phyloP scores from a whole-genome alignment of 64 coral and sea anemone genomes.

The Exaiptasia diaphana region DNA sequence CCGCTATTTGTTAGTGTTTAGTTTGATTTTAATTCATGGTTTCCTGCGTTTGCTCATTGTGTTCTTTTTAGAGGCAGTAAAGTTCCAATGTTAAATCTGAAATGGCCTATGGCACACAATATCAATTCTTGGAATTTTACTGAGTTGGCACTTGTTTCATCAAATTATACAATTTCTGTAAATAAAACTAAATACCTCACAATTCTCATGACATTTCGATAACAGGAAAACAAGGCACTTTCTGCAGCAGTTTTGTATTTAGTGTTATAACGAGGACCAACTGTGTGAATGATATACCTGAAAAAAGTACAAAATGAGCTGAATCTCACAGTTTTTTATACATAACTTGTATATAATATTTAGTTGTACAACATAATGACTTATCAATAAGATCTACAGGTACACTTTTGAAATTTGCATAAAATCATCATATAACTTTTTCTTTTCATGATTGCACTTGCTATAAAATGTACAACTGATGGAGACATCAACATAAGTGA shows the following conservation, averaged over 20 bases:
- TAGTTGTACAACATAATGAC: too few species aligned
- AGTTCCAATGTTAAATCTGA: background rate
- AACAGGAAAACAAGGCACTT: slow-evolving; percentile 89
- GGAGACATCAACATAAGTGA: too few species aligned
- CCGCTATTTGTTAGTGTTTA: background rate
- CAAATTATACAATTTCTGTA: background rate
- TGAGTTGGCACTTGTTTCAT: background rate
- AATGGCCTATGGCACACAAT: background rate
- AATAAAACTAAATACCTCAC: slow-evolving; percentile 53
- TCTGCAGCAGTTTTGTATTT: slow-evolving; percentile 96
- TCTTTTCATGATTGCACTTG: too few species aligned
- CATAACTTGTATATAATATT: background rate
- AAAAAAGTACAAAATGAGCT: background rate
- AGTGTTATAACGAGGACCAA: slow-evolving; percentile 89
- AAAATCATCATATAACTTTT: too few species aligned
- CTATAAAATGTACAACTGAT: too few species aligned
- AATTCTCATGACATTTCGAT: slow-evolving; percentile 91
- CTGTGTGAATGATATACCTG: slow-evolving; percentile 97
- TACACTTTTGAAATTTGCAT: too few species aligned
- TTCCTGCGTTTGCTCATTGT: too few species aligned
- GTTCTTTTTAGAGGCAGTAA: too few species aligned
- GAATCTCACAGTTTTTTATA: background rate
- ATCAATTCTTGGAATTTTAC: background rate
- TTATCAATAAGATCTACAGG: too few species aligned
- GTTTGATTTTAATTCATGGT: too few species aligned